phyloP scores from a whole-genome alignment of 2,113 vertebrate species.

The Hoplias malabaricus region DNA sequence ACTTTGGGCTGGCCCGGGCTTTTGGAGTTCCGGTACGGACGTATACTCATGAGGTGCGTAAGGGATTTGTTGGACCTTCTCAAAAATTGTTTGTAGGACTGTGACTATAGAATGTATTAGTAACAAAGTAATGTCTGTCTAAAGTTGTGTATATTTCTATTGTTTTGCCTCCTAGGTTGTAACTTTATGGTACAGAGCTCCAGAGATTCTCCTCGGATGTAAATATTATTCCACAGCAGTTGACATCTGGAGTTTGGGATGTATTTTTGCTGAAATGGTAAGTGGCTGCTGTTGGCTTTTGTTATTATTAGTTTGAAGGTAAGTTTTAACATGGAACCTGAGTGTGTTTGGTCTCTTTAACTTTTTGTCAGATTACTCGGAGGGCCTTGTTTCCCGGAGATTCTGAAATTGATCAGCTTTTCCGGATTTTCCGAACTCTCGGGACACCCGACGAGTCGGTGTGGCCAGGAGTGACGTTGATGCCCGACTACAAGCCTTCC shows the following conservation, averaged over 20 bases:
- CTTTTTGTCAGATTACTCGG: constrained; percentile 77
- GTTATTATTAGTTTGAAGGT: not conserved
- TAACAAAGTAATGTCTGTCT: too few relatives aligned
- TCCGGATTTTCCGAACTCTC: constrained; percentile 92
- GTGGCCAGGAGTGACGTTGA: constrained; percentile 90
- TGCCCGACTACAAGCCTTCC: constrained; percentile 94
- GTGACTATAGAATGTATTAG: too few relatives aligned
- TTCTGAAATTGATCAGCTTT: constrained; percentile 93
- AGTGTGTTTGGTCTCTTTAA: not conserved
- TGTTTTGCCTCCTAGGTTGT: constrained; percentile 78
- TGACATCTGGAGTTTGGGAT: constrained; percentile 95
- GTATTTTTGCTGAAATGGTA: constrained; percentile 98
- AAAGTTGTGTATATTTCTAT: not conserved
- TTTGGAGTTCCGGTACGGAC: constrained; percentile 93
- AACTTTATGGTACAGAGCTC: constrained; percentile 93
- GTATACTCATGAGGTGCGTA: constrained; percentile 90
- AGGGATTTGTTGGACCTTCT: not conserved
- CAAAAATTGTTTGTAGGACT: not conserved
- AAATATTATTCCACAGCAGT: constrained; percentile 96
- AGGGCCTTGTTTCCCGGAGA: constrained; percentile 91
- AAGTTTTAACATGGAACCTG: too few relatives aligned
- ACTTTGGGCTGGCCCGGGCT: constrained; percentile 92
- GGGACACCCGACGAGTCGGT: constrained; percentile 88
- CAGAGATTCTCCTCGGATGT: constrained; percentile 93
- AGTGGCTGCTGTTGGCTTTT: not conserved